Percentiles rank a stretch among this genome's conserved stretches.
Evolutionary conservation across 2,113 vertebrate species (phyloP).

Genomic region (Strigops habroptila): DNA sequence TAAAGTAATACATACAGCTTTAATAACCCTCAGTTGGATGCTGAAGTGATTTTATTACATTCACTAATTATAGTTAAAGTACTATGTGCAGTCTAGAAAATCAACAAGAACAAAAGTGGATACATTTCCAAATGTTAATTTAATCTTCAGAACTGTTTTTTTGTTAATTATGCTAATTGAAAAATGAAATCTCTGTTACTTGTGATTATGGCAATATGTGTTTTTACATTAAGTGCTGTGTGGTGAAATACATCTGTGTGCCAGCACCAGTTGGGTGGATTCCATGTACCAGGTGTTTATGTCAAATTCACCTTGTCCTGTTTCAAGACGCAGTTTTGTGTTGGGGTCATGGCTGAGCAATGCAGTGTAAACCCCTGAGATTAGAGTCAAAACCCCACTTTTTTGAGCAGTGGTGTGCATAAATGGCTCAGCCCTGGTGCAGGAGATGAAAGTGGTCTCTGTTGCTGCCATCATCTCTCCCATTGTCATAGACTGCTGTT

Average conservation of each 20-base stretch:
- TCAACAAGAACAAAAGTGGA: slow-evolving; percentile 5
- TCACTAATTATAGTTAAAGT: slow-evolving; percentile 26
- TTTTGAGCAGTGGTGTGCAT: not conserved
- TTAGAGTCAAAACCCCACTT: not conserved
- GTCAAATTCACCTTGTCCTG: not conserved
- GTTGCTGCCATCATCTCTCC: not conserved
- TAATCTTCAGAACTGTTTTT: not conserved
- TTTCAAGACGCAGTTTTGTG: not conserved
- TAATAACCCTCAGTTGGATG: slow-evolving; percentile 17
- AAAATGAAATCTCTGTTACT: slow-evolving; percentile 10
- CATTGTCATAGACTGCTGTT: not conserved
- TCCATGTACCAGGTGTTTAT: rapidly evolving
- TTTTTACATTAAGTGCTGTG: not conserved
- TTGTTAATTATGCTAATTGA: slow-evolving; percentile 24
- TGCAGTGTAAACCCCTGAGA: not conserved
- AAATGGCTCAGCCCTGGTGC: not conserved
- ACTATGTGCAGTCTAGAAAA: slow-evolving; percentile 16
- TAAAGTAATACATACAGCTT: not conserved
- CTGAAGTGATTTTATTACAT: slow-evolving; percentile 25
- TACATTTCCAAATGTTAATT: slow-evolving; percentile 12
- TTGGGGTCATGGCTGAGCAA: not conserved
- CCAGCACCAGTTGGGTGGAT: not conserved
- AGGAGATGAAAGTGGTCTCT: not conserved
- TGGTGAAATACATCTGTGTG: not conserved
- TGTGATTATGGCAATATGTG: not conserved